Conservation (phyloP, 2,888 invertebrate genomes). For the Sphaerophoria rueppellii region DNA sequence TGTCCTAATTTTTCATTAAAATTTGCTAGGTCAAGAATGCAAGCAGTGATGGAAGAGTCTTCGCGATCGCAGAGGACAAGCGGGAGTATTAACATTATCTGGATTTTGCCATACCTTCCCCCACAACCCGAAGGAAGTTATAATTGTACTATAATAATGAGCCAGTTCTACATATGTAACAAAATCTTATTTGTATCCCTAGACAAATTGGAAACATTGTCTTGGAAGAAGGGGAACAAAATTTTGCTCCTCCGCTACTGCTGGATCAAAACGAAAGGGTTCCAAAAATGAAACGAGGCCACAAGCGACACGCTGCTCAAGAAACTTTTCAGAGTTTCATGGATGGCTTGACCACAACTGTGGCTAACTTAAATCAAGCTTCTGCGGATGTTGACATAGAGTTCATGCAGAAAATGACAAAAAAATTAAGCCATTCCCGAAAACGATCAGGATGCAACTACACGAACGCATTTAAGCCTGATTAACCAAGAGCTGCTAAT, state of each 20-base stretch:
- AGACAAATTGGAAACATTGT: too few species aligned
- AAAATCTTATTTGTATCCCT: too few species aligned
- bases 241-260: not conserved
- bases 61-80: too few species aligned
- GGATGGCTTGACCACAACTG: not conserved
- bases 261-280: not conserved
- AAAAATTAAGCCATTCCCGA: conserved; percentile 15
- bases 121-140: not conserved
- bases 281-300: not conserved
- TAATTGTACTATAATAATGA: not conserved
- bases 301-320: not conserved
- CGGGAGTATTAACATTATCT: too few species aligned
- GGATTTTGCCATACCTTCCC: not conserved
- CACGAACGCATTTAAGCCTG: conserved; percentile 3
- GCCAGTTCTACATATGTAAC: too few species aligned
- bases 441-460: not conserved
- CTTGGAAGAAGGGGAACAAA: not conserved
- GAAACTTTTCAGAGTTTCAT: not conserved
- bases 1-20: not conserved
- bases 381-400: conserved; percentile 13
- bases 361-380: not conserved
- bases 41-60: conserved; percentile 33
- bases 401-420: conserved; percentile 28
- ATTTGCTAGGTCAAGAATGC: conserved; percentile 15
- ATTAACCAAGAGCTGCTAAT: too few species aligned